A percentile compares a stretch with the other conserved stretches of the same genome.
Evolutionary conservation across 2,113 vertebrate species (phyloP).

Genomic region (Myanophis thanlyinensis): DNA sequence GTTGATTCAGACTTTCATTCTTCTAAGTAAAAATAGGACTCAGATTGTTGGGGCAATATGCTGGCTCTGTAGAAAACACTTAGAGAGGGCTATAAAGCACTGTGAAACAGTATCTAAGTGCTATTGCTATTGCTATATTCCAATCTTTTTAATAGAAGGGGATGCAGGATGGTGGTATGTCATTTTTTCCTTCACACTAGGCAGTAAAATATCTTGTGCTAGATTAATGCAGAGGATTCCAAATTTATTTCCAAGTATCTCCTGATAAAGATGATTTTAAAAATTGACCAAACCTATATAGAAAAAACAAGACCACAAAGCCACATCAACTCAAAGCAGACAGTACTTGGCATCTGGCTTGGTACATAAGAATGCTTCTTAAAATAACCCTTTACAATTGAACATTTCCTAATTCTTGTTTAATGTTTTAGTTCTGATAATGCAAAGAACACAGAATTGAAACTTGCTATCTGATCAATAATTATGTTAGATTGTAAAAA

Average conservation of each 20-base stretch:
- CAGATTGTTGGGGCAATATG: neutral
- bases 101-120: neutral
- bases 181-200: neutral
- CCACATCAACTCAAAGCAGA: neutral
- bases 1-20: neutral
- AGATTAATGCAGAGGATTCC: neutral
- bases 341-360: neutral
- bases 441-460: neutral
- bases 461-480: neutral
- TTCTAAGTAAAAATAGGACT: neutral
- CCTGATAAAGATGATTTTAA: neutral
- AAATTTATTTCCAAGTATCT: neutral
- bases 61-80: neutral
- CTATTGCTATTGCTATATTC: neutral
- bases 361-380: neutral
- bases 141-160: neutral
- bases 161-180: neutral
- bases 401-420: neutral
- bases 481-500: rapidly evolving
- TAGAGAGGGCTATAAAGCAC: neutral
- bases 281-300: neutral
- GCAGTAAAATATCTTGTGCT: neutral
- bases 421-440: neutral
- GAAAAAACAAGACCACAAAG: neutral
- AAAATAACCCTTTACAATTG: neutral